Evolutionary conservation across 23 tunicate species (phyloP).

Genomic region (Botrylloides violaceus): DNA sequence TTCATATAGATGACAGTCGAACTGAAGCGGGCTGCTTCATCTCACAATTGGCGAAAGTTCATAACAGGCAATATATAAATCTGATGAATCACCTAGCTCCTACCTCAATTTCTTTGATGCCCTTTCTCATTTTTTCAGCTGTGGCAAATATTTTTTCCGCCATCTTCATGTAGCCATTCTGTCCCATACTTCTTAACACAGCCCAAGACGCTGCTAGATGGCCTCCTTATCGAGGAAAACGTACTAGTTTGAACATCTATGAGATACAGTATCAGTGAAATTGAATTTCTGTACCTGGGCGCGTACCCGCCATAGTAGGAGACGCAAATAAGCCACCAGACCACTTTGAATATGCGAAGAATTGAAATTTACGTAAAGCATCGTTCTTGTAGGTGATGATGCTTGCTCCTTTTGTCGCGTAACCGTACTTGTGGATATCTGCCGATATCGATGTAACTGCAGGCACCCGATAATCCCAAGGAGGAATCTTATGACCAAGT

Average conservation of each 20-base stretch:
- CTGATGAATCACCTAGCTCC: background rate
- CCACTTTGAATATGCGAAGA: conserved; percentile 71
- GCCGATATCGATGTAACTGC: conserved; percentile 92
- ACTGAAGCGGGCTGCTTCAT: no score
- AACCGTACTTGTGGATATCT: conserved; percentile 89
- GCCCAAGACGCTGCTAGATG: conserved; percentile 97
- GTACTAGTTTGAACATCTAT: no score
- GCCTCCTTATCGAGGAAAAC: conserved; percentile 81
- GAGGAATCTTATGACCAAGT: conserved; percentile 48
- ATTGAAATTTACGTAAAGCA: conserved; percentile 67
- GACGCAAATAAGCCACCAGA: conserved; percentile 93
- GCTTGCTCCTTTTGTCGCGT: conserved; percentile 90
- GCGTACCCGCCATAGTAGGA: conserved; percentile 94
- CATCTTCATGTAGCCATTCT: conserved; percentile 80
- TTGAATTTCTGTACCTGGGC: conserved; percentile 51
- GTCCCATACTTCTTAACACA: conserved; percentile 79
- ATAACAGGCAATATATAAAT: no score
- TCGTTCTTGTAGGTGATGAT: conserved; percentile 57
- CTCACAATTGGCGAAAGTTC: no score
- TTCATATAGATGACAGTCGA: no score
- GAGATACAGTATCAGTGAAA: no score
- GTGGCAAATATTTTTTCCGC: conserved; percentile 58
- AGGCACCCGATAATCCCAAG: conserved; percentile 79
- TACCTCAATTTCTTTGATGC: conserved; percentile 46
- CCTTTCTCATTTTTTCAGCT: conserved; percentile 72